A percentile compares a stretch with the other conserved stretches of the same genome.
Conservation (phyloP, 2,113 vertebrate genomes). For the Ptyas mucosa region DNA sequence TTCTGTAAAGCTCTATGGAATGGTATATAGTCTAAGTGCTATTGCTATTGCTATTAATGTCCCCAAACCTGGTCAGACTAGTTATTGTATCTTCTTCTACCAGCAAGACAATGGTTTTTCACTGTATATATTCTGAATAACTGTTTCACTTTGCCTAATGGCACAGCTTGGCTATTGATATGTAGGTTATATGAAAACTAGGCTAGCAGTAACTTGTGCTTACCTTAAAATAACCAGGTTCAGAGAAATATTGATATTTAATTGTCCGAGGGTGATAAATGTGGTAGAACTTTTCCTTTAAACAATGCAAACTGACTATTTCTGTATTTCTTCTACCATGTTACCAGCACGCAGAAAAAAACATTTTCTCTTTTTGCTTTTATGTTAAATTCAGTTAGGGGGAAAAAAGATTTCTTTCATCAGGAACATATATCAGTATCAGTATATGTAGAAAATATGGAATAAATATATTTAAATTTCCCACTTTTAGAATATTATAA, state of each 20-base stretch:
- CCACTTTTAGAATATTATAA: background rate
- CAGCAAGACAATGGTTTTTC: background rate
- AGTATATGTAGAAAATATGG: background rate
- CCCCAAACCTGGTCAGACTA: background rate
- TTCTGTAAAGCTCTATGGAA: background rate
- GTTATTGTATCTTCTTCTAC: background rate
- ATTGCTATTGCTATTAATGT: background rate
- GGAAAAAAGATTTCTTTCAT: background rate
- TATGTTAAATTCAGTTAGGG: background rate
- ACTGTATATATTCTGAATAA: background rate
- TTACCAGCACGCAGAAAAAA: background rate
- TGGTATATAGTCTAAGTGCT: background rate
- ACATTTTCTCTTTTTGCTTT: background rate
- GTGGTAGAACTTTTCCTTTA: background rate
- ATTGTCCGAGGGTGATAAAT: background rate
- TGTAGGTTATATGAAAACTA: background rate
- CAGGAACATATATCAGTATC: background rate
- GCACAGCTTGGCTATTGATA: background rate
- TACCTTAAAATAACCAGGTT: background rate
- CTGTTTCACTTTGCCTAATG: background rate
- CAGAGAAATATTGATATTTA: background rate
- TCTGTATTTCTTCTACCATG: background rate
- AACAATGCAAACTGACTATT: background rate
- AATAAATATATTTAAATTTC: background rate
- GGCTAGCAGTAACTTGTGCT: background rate